Evolutionary conservation across 1,140 invertebrate species (phyloP).

Genomic region (Temnothorax curvispinosus): DNA sequence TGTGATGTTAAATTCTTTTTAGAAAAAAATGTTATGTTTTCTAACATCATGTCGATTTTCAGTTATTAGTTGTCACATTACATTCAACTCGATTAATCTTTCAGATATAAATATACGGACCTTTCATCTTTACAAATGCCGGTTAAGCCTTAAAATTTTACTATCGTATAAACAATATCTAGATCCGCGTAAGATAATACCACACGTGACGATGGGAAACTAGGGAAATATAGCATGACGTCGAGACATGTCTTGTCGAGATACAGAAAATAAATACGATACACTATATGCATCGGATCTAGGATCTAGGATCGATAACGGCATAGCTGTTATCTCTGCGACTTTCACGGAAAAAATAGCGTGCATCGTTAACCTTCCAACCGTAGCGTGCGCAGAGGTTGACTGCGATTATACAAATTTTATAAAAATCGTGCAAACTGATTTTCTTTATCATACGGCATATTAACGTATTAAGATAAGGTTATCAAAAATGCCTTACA

Average conservation of each 20-base stretch:
- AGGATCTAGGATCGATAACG: slow-evolving; percentile 9
- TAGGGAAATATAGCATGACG: slow-evolving; percentile 26
- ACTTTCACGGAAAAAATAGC: neutral
- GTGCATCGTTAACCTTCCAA: slow-evolving; percentile 9
- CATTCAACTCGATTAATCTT: neutral
- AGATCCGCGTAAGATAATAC: slow-evolving; percentile 31
- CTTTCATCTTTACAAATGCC: neutral
- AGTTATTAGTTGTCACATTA: neutral
- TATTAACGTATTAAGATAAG: neutral
- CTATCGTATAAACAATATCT: neutral
- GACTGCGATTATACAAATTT: neutral
- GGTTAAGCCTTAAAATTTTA: slow-evolving; percentile 1
- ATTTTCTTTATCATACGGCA: neutral
- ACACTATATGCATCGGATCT: neutral
- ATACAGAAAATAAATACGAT: slow-evolving; percentile 37
- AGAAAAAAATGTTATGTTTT: neutral
- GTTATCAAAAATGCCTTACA: neutral
- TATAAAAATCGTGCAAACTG: neutral
- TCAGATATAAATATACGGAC: too few species aligned
- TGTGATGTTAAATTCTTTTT: neutral
- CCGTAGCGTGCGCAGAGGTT: neutral
- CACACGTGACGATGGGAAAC: slow-evolving; percentile 13
- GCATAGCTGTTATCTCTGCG: slow-evolving; percentile 1
- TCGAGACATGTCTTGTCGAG: slow-evolving; percentile 35
- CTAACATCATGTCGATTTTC: neutral